These are phyloP conservation scores for Lochmaea capreae DNA, from an alignment of 2,888 invertebrate species.

Conservation along the genomic window DNA sequence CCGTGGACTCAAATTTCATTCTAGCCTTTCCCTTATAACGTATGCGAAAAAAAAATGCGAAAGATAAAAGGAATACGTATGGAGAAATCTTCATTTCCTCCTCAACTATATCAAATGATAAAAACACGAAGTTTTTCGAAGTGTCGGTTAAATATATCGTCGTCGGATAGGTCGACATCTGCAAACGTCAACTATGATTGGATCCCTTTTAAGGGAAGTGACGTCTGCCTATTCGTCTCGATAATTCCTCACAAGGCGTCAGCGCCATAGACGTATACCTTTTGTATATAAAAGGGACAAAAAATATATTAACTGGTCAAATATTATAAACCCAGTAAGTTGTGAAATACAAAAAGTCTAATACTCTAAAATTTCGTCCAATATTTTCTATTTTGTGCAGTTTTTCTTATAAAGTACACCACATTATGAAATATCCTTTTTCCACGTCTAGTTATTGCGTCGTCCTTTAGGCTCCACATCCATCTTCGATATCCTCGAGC, in stretches of 20 bases:
- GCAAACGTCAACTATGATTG: conserved; percentile 45
- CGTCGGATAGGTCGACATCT: conserved; percentile 39
- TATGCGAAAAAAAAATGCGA: not conserved
- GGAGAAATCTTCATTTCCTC: not conserved
- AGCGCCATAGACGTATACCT: not conserved
- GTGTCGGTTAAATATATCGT: conserved; percentile 40
- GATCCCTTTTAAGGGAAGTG: conserved; percentile 42
- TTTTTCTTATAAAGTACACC: not conserved
- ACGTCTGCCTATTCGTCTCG: conserved; percentile 44
- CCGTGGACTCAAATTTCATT: too few species aligned
- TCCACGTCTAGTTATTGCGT: conserved; percentile 4
- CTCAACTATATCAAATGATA: conserved; percentile 10
- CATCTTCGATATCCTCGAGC: conserved; percentile 19
- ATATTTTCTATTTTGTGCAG: not conserved
- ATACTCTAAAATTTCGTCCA: not conserved
- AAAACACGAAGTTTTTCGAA: conserved; percentile 34
- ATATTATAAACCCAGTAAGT: too few species aligned
- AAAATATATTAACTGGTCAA: too few species aligned
- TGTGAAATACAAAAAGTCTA: too few species aligned
- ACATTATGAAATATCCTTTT: not conserved
- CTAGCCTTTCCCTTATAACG: too few species aligned
- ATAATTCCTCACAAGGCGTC: conserved; percentile 33
- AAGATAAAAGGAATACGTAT: not conserved
- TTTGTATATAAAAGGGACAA: not conserved
- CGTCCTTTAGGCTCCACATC: conserved; percentile 14